phyloP scores from a whole-genome alignment of 2,888 invertebrate species.

The Agrochola circellaris region DNA sequence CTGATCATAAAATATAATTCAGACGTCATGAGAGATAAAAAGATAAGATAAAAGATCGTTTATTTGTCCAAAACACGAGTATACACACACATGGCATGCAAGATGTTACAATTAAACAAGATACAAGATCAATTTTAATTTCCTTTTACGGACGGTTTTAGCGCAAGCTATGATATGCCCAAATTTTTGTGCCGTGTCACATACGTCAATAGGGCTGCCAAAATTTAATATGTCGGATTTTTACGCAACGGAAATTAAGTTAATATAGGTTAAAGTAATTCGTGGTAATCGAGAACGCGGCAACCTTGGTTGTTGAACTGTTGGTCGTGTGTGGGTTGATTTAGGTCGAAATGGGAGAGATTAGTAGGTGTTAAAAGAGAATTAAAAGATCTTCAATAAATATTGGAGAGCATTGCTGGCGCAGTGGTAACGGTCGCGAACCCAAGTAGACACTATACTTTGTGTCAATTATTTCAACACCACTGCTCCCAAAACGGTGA shows the following conservation, averaged over 20 bases:
- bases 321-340: constrained; percentile 6
- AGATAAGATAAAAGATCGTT: too few relatives aligned
- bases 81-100: too few relatives aligned
- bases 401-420: too few relatives aligned
- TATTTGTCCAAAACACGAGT: too few relatives aligned
- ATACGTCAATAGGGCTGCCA: constrained; percentile 68
- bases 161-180: constrained; percentile 11
- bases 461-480: too few relatives aligned
- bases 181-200: constrained; percentile 58
- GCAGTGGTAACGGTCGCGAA: too few relatives aligned
- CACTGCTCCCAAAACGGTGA: too few relatives aligned
- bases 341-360: constrained; percentile 10
- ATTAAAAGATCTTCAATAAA: neutral
- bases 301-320: constrained; percentile 53
- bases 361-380: neutral
- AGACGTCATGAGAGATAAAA: neutral
- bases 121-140: constrained; percentile 6
- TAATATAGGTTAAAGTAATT: constrained; percentile 66
- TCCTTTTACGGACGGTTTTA: neutral
- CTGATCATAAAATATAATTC: neutral
- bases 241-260: constrained; percentile 82
- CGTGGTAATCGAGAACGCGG: constrained; percentile 57
- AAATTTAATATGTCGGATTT: constrained; percentile 67
- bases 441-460: too few relatives aligned
- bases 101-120: too few relatives aligned